Percentiles rank a stretch among this genome's conserved stretches.
Evolutionary conservation across 1,140 invertebrate genomes (phyloP).

Genomic region (Hylyphantes graminicola): DNA sequence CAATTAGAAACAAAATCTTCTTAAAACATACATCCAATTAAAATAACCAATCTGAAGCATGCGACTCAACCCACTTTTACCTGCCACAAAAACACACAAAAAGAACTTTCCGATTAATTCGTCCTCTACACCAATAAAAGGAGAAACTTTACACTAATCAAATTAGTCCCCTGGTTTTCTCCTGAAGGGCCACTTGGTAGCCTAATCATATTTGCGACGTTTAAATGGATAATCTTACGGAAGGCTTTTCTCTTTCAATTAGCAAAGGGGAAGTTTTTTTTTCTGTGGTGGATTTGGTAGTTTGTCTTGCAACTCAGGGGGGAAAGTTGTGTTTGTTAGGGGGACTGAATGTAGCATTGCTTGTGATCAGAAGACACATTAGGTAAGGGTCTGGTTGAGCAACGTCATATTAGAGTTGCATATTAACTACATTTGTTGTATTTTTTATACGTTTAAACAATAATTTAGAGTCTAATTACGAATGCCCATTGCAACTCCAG

Average conservation of each 20-base stretch:
- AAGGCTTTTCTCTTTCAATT: constrained; percentile 39
- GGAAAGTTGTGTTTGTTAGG: constrained; percentile 14
- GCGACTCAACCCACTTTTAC: too few relatives aligned
- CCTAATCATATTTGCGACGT: constrained; percentile 39
- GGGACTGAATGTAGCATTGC: background rate
- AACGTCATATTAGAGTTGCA: too few relatives aligned
- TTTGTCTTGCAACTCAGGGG: constrained; percentile 1
- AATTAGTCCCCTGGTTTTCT: constrained; percentile 4
- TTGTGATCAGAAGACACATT: background rate
- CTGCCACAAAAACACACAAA: background rate
- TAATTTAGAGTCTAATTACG: too few relatives aligned
- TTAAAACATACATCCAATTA: too few relatives aligned
- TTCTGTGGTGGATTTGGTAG: background rate
- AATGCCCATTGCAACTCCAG: too few relatives aligned
- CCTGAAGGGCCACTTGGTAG: background rate
- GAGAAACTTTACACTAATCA: constrained; percentile 34
- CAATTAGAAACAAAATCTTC: too few relatives aligned
- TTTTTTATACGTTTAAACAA: too few relatives aligned
- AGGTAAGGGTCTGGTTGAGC: too few relatives aligned
- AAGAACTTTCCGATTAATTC: constrained; percentile 22
- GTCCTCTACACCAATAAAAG: background rate
- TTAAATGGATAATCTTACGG: constrained; percentile 50
- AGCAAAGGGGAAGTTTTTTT: background rate
- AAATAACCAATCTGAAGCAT: too few relatives aligned
- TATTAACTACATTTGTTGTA: too few relatives aligned